These are phyloP conservation scores for Microdon myrmicae DNA, from an alignment of 2,888 invertebrate species.

Conservation along the genomic window DNA sequence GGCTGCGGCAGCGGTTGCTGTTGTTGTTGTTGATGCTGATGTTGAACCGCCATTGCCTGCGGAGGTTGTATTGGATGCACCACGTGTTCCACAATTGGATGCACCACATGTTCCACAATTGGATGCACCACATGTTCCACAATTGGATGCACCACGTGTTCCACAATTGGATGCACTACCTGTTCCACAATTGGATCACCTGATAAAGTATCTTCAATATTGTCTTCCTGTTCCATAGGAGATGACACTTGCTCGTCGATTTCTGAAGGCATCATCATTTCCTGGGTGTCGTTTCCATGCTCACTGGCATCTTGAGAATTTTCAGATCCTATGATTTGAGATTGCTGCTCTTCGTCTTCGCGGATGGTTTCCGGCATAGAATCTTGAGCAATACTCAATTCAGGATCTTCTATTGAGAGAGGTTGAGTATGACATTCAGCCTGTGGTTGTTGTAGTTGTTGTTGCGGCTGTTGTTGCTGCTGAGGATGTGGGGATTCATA, in stretches of 20 bases:
- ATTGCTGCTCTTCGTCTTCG: slow-evolving; percentile 36
- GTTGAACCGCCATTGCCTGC: slow-evolving; percentile 1
- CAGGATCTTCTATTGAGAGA: slow-evolving; percentile 11
- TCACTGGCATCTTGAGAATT: slow-evolving; percentile 43
- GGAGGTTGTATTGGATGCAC: slow-evolving; percentile 1
- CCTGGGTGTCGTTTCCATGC: slow-evolving; percentile 38
- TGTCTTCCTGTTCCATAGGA: slow-evolving; percentile 6
- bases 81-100: background rate
- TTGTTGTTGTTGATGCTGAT: slow-evolving; percentile 9
- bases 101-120: background rate
- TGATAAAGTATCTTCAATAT: slow-evolving; percentile 19
- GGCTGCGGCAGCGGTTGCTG: background rate
- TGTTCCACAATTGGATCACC: slow-evolving; percentile 26
- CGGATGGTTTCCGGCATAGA: slow-evolving; percentile 38
- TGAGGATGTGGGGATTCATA: slow-evolving; percentile 42
- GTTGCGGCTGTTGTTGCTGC: slow-evolving; percentile 16
- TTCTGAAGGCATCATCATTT: slow-evolving; percentile 23
- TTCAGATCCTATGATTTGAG: slow-evolving; percentile 31
- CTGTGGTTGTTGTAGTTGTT: slow-evolving; percentile 16
- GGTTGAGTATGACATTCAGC: slow-evolving; percentile 23
- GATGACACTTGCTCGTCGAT: slow-evolving; percentile 16
- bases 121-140: background rate
- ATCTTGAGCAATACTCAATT: slow-evolving; percentile 28
- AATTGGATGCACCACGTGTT: background rate
- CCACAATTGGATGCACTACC: background rate